Evolutionary conservation across 2,113 vertebrate species (phyloP).

Genomic region (Aegypius monachus): DNA sequence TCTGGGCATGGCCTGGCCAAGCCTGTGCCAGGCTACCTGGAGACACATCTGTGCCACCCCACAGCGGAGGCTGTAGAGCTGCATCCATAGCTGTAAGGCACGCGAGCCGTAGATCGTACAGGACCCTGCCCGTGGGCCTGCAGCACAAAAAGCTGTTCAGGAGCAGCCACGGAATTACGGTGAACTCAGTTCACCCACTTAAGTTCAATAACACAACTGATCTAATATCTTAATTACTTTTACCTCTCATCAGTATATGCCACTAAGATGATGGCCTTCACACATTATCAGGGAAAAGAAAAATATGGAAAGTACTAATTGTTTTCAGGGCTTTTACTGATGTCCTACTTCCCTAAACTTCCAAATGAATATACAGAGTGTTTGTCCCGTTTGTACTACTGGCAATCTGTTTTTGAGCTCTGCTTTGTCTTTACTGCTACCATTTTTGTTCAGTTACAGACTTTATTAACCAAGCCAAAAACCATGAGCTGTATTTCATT

Average conservation of each 20-base stretch:
- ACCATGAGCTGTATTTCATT: slow-evolving; percentile 27
- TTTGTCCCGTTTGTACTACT: background rate
- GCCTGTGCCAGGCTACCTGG: background rate
- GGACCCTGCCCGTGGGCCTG: background rate
- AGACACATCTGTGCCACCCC: background rate
- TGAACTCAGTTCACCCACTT: background rate
- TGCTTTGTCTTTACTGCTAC: slow-evolving; percentile 15
- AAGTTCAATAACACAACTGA: background rate
- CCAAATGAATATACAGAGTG: background rate
- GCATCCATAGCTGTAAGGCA: background rate
- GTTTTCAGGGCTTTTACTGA: slow-evolving; percentile 4
- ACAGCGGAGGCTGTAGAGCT: background rate
- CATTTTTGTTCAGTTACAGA: slow-evolving; percentile 37
- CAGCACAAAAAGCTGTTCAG: background rate
- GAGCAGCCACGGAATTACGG: background rate
- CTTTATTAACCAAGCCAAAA: slow-evolving; percentile 60
- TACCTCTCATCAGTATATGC: background rate
- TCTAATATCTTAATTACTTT: background rate
- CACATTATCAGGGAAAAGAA: background rate
- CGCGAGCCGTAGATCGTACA: background rate
- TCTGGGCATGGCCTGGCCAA: background rate
- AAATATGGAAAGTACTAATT: background rate
- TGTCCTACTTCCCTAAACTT: slow-evolving; percentile 5
- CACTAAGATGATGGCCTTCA: background rate
- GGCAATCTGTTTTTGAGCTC: background rate